These are phyloP conservation scores for Gobionotothen gibberifrons DNA, from an alignment of 2,797 vertebrate genomes.

Conservation along the genomic window DNA sequence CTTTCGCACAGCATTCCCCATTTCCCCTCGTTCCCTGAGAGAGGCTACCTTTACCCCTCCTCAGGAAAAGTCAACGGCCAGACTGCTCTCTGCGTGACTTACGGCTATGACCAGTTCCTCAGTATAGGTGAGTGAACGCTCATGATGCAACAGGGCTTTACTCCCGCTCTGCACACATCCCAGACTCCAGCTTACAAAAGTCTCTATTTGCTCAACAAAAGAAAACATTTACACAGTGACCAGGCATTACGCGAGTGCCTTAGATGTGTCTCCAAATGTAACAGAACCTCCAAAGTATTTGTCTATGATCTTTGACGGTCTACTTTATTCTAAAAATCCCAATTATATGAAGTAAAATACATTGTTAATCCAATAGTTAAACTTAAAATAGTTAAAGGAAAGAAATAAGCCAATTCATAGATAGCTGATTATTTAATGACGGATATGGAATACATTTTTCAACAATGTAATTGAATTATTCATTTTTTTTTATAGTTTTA, in stretches of 20 bases:
- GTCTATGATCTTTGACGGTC: not conserved
- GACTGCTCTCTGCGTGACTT: conserved; percentile 89
- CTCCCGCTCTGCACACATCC: conserved; percentile 1
- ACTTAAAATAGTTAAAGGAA: not conserved
- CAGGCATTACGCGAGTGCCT: not conserved
- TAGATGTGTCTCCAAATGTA: not conserved
- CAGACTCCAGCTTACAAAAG: conserved; percentile 12
- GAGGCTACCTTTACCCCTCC: conserved; percentile 88
- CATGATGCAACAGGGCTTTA: conserved; percentile 13
- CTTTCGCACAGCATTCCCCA: conserved; percentile 90
- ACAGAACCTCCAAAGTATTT: not conserved
- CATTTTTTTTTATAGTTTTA: not conserved
- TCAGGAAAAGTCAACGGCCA: conserved; percentile 88
- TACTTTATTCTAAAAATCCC: not conserved
- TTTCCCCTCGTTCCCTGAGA: conserved; percentile 89
- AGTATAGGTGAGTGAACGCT: conserved; percentile 85
- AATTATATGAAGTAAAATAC: not conserved
- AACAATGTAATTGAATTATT: not conserved
- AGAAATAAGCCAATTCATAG: not conserved
- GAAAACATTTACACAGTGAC: conserved; percentile 12
- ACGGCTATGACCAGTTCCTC: conserved; percentile 87
- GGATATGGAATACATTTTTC: not conserved
- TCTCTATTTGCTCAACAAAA: conserved; percentile 23
- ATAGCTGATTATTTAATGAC: not conserved
- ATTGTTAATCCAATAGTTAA: not conserved